A percentile compares a stretch with the other conserved stretches of the same genome.
These are phyloP conservation scores for Scleropages formosus DNA, from an alignment of 2,797 vertebrate genomes.

Conservation along the genomic window DNA sequence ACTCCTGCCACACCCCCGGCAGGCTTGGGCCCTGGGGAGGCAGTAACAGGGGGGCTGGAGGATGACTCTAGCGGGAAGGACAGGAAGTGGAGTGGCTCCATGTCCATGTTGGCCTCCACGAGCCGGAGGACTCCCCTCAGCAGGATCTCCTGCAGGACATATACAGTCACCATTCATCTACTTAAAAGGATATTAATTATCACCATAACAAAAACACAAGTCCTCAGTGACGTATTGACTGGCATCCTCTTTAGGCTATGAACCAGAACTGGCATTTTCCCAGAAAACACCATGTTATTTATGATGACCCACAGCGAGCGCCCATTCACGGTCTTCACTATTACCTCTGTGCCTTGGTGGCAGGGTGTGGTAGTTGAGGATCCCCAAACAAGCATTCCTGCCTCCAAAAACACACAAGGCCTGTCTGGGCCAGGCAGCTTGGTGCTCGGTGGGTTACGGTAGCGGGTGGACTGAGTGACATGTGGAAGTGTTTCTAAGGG, in stretches of 20 bases:
- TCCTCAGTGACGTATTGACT: no score
- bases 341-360: background rate
- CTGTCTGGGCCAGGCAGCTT: background rate
- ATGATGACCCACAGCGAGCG: background rate
- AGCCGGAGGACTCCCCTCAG: constrained; percentile 85
- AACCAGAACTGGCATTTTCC: background rate
- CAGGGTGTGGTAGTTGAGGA: background rate
- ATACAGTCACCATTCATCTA: background rate
- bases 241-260: no score
- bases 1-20: constrained; percentile 41
- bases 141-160: constrained; percentile 76
- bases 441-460: background rate
- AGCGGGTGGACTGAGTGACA: background rate
- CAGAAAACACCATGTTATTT: background rate
- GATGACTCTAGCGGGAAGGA: constrained; percentile 77
- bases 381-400: no score
- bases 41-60: constrained; percentile 37
- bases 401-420: background rate
- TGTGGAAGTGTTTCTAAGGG: background rate
- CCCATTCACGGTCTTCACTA: background rate
- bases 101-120: constrained; percentile 73
- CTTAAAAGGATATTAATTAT: no score
- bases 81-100: constrained; percentile 83
- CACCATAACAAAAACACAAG: no score
- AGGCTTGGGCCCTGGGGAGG: constrained; percentile 65